Evolutionary conservation across 2,888 invertebrate genomes (phyloP).

Genomic region (Prosapia bicincta): DNA sequence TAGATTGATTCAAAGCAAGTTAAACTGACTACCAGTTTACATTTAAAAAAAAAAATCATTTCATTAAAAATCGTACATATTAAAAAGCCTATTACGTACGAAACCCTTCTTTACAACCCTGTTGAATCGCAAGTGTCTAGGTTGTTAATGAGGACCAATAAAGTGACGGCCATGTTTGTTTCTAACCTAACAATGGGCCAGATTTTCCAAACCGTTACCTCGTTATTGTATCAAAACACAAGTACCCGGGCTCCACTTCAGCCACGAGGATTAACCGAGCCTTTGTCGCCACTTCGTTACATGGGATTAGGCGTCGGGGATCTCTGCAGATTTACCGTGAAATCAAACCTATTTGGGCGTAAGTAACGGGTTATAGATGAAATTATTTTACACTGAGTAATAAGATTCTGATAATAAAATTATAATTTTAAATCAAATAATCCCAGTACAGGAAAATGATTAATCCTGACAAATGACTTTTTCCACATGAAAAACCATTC

Average conservation of each 20-base stretch:
- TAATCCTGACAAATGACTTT: no score
- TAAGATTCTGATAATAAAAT: no score
- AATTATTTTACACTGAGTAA: no score
- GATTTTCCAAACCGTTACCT: background rate
- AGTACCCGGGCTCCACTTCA: background rate
- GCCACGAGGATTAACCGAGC: background rate
- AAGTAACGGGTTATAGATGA: no score
- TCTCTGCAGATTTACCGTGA: background rate
- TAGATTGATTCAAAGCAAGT: no score
- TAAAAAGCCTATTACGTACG: no score
- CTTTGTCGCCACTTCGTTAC: background rate
- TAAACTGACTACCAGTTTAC: no score
- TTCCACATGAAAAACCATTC: no score
- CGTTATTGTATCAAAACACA: background rate
- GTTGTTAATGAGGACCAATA: background rate
- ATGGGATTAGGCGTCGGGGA: background rate
- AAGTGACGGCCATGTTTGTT: background rate
- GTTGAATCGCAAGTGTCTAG: background rate
- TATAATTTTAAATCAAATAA: no score
- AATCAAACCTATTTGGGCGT: background rate
- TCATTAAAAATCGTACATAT: no score
- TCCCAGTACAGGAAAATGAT: no score
- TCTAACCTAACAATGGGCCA: background rate
- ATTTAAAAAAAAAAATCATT: no score
- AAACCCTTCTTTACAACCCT: background rate